Conservation (phyloP, 1,140 invertebrate species). For the Panagrolaimus sp. region DNA sequence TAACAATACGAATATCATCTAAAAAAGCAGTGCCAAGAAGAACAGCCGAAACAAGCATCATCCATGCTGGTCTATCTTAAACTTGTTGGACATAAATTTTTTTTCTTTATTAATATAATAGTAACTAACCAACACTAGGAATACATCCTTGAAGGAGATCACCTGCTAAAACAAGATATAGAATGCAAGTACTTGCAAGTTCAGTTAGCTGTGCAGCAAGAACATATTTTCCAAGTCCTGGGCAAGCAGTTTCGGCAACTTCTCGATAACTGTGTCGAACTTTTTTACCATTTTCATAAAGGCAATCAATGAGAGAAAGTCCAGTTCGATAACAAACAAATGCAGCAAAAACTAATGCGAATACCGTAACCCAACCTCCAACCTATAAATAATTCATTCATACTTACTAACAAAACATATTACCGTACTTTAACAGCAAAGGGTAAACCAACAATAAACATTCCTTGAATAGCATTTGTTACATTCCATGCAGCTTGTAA, state of each 20-base stretch:
- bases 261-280: constrained; percentile 88
- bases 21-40: constrained; percentile 83
- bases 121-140: constrained; percentile 68
- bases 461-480: constrained; percentile 98
- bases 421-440: constrained; percentile 73
- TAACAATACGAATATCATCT: constrained; percentile 70
- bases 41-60: constrained; percentile 89
- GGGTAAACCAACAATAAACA: constrained; percentile 98
- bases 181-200: constrained; percentile 95
- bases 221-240: constrained; percentile 60
- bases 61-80: constrained; percentile 71
- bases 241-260: constrained; percentile 76
- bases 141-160: constrained; percentile 93
- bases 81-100: background rate
- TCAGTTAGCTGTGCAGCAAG: constrained; percentile 88
- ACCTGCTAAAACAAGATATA: constrained; percentile 95
- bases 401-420: background rate
- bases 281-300: constrained; percentile 78
- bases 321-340: constrained; percentile 99
- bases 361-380: constrained; percentile 96
- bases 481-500: constrained; percentile 99
- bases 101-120: too few species aligned
- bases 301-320: constrained; percentile 88
- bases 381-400: constrained; percentile 65
- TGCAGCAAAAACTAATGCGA: constrained; percentile 92